Evolutionary conservation across 2,113 vertebrate species (phyloP), one percentile per base, ranked within the genome.

Genomic region (Laticauda laticaudata): DNA sequence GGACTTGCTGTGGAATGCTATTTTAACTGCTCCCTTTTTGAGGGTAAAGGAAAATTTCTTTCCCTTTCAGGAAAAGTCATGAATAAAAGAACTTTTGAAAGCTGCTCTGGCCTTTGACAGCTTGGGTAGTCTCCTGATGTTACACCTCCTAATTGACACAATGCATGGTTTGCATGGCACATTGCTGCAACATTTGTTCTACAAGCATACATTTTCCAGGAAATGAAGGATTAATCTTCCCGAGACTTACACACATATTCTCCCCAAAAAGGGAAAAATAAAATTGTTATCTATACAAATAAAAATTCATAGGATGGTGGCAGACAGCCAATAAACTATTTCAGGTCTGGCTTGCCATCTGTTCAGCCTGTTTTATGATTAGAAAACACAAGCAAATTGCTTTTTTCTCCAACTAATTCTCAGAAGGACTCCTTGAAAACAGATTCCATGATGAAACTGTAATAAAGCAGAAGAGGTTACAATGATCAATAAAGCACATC

Each of bases 321-420:
- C 98, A 97, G 95, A 12, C 93, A 95, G 97, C 97, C 98, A 98
- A 93, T 45, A 93, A 96, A 97, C 96, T 96, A 97, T 96, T 97
- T 95, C 96, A 97, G 97, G 97, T 97, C 97, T 98, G 96, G 95
- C 97, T 93, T 95, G 94, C 97, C 98, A 98, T 98, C 98, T 98
- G 97, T 93, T 97, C 97, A 96, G 96, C 96, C 97, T 96, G 95
- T 95, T 61, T 97, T 96, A 96, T 95, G 95, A 96, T 96, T 91
- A 95, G 95, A 97, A 97, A 97, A 98, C 97, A 98, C 97, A 98
- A 98, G 94, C 93, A 96, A 97, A 97, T 97, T 95, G 61, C 96
- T 97, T 96, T 96, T 81, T 98, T 97, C 97, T 97, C 96, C 96
- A 97, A 97, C 96, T 96, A 97, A 97, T 97, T 97, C 95, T 96